Percentiles rank a stretch among this genome's conserved stretches.
These are phyloP conservation scores for Scophthalmus maximus DNA, from an alignment of 2,113 vertebrate species.

Conservation along the genomic window DNA sequence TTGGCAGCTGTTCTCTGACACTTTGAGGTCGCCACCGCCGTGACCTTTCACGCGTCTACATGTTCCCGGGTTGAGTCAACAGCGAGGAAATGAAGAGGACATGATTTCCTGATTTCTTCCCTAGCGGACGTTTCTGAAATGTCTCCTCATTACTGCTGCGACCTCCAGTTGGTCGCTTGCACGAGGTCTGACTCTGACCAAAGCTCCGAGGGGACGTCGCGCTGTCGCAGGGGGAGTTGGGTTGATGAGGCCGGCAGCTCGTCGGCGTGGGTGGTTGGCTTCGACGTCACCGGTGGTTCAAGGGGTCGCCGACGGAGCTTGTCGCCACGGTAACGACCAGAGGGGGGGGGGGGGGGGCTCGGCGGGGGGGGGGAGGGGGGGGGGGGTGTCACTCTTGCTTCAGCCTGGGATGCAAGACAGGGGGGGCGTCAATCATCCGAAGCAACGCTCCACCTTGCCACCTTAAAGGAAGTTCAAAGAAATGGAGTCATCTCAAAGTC, in stretches of 20 bases:
- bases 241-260: conserved; percentile 16
- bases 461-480: conserved; percentile 12
- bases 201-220: conserved; percentile 9
- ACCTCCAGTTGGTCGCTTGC: conserved; percentile 48
- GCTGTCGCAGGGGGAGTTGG: not conserved
- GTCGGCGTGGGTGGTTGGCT: not conserved
- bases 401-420: not conserved
- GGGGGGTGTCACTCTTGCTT: conserved; percentile 44
- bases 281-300: conserved; percentile 8
- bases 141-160: not conserved
- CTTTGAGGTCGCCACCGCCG: too few species aligned
- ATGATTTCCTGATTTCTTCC: too few species aligned
- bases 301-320: conserved; percentile 1
- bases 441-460: not conserved
- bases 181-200: conserved; percentile 1
- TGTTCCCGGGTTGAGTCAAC: too few species aligned
- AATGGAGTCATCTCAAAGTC: conserved; percentile 41
- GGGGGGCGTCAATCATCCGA: not conserved
- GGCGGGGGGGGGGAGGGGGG: not conserved
- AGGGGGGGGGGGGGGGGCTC: not conserved
- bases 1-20: too few species aligned
- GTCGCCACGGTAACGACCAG: conserved; percentile 9
- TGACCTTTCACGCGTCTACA: too few species aligned
- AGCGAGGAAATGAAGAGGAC: too few species aligned
- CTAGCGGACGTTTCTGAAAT: too few species aligned